Evolutionary conservation across 2,113 vertebrate species (phyloP).

Genomic region (Elgaria multicarinata): DNA sequence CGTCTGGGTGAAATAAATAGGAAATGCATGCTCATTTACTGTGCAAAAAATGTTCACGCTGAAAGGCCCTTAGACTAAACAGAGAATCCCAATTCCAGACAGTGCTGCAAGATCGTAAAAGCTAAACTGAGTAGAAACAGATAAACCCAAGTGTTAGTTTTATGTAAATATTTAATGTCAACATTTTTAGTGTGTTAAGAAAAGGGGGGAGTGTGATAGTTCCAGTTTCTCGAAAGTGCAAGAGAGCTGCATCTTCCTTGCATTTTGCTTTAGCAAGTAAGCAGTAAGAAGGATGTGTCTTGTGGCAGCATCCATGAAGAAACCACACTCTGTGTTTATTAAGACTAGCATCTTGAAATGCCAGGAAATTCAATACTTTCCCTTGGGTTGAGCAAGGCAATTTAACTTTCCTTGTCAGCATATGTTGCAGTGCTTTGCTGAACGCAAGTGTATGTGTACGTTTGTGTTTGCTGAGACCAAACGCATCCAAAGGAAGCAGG

Average conservation of each 20-base stretch:
- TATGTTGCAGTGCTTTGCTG: neutral
- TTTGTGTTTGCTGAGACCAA: conserved; percentile 2
- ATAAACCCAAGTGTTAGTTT: conserved; percentile 16
- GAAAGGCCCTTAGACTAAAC: conserved; percentile 40
- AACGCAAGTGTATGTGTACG: neutral
- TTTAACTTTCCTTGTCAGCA: neutral
- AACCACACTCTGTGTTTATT: neutral
- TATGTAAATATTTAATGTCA: conserved; percentile 39
- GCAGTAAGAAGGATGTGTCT: neutral
- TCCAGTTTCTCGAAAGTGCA: neutral
- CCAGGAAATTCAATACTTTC: neutral
- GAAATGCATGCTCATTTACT: conserved; percentile 49
- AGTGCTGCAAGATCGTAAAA: conserved; percentile 7
- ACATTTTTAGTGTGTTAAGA: conserved; percentile 32
- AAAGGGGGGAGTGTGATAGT: neutral
- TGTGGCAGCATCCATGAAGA: neutral
- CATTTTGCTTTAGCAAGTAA: neutral
- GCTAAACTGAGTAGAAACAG: neutral
- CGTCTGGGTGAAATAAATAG: conserved; percentile 23
- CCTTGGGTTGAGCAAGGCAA: neutral
- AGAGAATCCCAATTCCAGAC: conserved; percentile 48
- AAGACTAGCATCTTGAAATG: neutral
- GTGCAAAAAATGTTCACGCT: conserved; percentile 5
- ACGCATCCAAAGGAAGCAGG: neutral
- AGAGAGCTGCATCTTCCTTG: conserved; percentile 7